phyloP scores from a whole-genome alignment of 2,113 vertebrate genomes.

The Suricata suricatta region DNA sequence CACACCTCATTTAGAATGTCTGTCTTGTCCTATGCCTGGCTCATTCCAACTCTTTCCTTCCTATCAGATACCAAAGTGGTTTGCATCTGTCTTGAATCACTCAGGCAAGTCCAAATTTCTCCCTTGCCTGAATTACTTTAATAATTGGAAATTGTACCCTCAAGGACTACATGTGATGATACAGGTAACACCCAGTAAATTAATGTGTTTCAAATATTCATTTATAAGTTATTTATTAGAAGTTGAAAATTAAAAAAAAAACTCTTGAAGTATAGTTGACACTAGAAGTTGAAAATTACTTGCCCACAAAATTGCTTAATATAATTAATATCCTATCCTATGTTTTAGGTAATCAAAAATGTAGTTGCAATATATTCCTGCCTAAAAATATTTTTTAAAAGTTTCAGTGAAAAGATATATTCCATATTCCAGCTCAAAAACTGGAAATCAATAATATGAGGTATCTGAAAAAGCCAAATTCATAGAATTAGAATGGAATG shows the following conservation, averaged over 20 bases:
- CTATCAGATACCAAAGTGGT: not conserved
- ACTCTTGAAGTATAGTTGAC: not conserved
- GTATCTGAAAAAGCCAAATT: not conserved
- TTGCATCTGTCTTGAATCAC: not conserved
- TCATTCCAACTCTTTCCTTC: not conserved
- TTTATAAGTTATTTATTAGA: constrained; percentile 9
- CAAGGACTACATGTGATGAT: constrained; percentile 3
- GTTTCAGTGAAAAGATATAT: not conserved
- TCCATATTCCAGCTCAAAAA: not conserved
- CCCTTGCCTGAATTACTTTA: not conserved
- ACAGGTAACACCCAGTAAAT: not conserved
- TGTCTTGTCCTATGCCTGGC: not conserved
- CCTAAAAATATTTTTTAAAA: not conserved
- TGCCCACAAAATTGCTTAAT: not conserved
- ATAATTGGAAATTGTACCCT: constrained; percentile 20
- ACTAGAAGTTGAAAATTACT: not conserved
- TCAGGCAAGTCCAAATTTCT: not conserved
- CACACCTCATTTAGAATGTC: not conserved
- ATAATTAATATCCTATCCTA: not conserved
- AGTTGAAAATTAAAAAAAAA: not conserved
- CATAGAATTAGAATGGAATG: not conserved
- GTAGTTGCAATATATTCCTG: not conserved
- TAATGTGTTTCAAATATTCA: not conserved
- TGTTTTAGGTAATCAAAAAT: not conserved
- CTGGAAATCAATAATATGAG: not conserved